Base-by-base conservation (phyloP, 2,888 invertebrate genomes). In the Lasioglossum villosulum region DNA sequence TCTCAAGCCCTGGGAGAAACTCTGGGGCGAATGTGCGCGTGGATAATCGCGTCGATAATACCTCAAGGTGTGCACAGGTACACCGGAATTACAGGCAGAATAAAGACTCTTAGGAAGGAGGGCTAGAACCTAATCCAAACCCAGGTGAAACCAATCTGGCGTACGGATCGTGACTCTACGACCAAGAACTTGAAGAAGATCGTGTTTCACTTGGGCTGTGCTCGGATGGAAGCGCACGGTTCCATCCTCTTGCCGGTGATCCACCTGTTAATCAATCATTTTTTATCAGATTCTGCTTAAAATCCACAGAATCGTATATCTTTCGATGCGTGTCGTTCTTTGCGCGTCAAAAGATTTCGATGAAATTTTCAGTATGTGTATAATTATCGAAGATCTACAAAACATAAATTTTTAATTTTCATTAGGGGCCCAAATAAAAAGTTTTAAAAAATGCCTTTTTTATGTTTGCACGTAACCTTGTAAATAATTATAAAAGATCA, bases 81-180 rank as follows among this genome's bases (percentile, higher is more conserved):
- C 85, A 75, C n/a, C 23, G 84, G 82, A 84, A 70, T 90, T 90
- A 79, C 89, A 90, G 71, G 78, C 78, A 82, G 86, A 89, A 52
- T 52, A 84, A 89, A 84, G 30, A 59, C 59, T 66, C 86, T 88
- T 77, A 86, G 83, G 88, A 82, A 52, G 79, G 80, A 85, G 76
- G 79, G 23, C 86, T 59, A n/a, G 14, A 74, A 66, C 45, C 78
- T 75, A 73, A 34, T 23, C 23, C 10, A 52, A 1, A 30, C 59
- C 77, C 83, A 83, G 80, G 80, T 83, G 83, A 83, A 83, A 86
- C 63, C 84, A 75, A 63, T 72, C 34, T 66, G 27, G 30, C 27
- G 30, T 14, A 2, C 30, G 63, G 74, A 42, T 30, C 52, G 52
- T 68, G 19, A 4, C n/a, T 34, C 70, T 23, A 23, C 23, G n/a